phyloP scores from a whole-genome alignment of 1,140 invertebrate species.

The Neuroterus valhalla region DNA sequence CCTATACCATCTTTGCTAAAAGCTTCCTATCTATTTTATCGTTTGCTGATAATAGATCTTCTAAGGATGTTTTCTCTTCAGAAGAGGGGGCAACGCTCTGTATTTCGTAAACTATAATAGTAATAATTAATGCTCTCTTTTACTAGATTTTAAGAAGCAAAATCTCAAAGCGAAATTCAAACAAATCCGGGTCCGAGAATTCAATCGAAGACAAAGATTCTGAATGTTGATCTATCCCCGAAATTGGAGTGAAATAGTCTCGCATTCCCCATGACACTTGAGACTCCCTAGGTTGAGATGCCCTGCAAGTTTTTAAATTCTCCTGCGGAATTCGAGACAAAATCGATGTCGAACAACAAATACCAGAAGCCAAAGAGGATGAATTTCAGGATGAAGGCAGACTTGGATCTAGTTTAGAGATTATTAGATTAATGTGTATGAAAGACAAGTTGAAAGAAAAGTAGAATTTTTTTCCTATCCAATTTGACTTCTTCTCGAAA shows the following conservation, averaged over 20 bases:
- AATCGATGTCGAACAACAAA: slow-evolving; percentile 57
- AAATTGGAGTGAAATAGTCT: background rate
- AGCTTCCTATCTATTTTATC: slow-evolving; percentile 26
- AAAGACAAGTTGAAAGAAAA: no score
- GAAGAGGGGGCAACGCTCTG: background rate
- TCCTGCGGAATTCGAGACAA: slow-evolving; percentile 54
- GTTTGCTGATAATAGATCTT: slow-evolving; percentile 29
- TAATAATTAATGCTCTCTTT: background rate
- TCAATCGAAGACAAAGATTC: background rate
- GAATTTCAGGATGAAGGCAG: background rate
- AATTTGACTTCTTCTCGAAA: background rate
- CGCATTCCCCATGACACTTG: slow-evolving; percentile 53
- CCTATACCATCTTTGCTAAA: slow-evolving; percentile 11
- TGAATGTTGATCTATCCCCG: background rate
- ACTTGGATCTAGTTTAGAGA: background rate
- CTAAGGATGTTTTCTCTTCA: slow-evolving; percentile 2
- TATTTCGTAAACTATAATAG: background rate
- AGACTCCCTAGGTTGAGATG: slow-evolving; percentile 46
- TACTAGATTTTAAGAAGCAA: background rate
- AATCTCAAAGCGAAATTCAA: no score
- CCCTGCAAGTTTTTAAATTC: slow-evolving; percentile 61
- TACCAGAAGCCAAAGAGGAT: slow-evolving; percentile 30
- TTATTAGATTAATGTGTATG: no score
- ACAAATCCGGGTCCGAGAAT: no score
- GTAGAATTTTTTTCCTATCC: slow-evolving; percentile 20